Evolutionary conservation across 2,113 vertebrate genomes (phyloP).

Genomic region (Podilymbus podiceps): DNA sequence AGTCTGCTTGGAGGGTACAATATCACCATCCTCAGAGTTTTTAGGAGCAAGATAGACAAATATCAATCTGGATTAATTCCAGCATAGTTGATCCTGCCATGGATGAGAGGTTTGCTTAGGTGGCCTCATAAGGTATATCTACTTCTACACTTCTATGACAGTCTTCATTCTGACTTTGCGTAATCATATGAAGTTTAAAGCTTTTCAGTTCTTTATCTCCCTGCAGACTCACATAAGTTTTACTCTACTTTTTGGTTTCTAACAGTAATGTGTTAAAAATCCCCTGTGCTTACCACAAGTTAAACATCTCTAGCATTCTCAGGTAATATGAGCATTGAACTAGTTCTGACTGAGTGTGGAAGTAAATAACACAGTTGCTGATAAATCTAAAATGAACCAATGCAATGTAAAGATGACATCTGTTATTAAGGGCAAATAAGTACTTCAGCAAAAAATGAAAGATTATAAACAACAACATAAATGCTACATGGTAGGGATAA

Average conservation of each 20-base stretch:
- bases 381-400: not conserved
- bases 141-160: not conserved
- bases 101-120: constrained; percentile 2
- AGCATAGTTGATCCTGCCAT: not conserved
- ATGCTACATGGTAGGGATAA: not conserved
- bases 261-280: not conserved
- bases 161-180: constrained; percentile 9
- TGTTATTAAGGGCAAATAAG: not conserved
- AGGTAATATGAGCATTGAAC: not conserved
- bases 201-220: not conserved
- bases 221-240: not conserved
- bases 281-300: not conserved
- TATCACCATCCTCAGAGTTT: not conserved
- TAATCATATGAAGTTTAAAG: constrained; percentile 26
- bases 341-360: not conserved
- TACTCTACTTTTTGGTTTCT: not conserved
- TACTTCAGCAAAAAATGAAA: not conserved
- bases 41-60: not conserved
- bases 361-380: not conserved
- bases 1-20: not conserved
- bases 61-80: constrained; percentile 6
- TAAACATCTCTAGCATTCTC: not conserved
- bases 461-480: not conserved
- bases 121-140: not conserved
- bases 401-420: not conserved